These are phyloP conservation scores for Pseudochromis fuscus DNA, from an alignment of 2,797 vertebrate genomes.

Conservation along the genomic window DNA sequence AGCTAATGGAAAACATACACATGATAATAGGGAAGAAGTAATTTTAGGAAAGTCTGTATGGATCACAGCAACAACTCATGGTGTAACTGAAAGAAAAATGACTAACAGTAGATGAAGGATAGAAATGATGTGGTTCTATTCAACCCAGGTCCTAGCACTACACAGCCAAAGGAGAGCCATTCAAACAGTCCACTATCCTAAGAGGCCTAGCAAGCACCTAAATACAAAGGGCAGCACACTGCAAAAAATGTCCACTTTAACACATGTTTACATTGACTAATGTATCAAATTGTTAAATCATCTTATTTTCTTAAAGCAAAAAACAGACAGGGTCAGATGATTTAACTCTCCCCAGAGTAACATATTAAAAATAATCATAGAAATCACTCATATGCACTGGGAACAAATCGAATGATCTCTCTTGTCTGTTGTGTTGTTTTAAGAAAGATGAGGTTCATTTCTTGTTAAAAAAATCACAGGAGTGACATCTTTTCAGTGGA, in stretches of 20 bases:
- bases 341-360: not conserved
- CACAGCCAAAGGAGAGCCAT: conserved; percentile 23
- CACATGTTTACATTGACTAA: not conserved
- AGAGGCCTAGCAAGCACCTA: conserved; percentile 16
- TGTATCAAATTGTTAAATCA: not conserved
- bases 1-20: conserved; percentile 33
- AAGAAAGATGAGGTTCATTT: not conserved
- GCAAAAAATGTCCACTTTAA: conserved; percentile 17
- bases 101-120: not conserved
- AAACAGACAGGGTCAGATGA: not conserved
- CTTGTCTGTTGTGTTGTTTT: not conserved
- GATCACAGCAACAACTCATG: conserved; percentile 5
- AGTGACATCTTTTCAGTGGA: conserved; percentile 23
- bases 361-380: too few relatives aligned
- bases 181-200: conserved; percentile 29
- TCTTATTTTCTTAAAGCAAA: not conserved
- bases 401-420: too few relatives aligned
- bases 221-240: conserved; percentile 23
- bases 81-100: not conserved
- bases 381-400: not conserved
- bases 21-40: conserved; percentile 19
- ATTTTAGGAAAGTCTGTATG: conserved; percentile 30
- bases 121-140: conserved; percentile 10
- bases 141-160: not conserved
- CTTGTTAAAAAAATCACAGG: conserved; percentile 5